A percentile compares a stretch with the other conserved stretches of the same genome.
Conservation (phyloP, 1,140 invertebrate genomes). For the Drosophila willistoni region DNA sequence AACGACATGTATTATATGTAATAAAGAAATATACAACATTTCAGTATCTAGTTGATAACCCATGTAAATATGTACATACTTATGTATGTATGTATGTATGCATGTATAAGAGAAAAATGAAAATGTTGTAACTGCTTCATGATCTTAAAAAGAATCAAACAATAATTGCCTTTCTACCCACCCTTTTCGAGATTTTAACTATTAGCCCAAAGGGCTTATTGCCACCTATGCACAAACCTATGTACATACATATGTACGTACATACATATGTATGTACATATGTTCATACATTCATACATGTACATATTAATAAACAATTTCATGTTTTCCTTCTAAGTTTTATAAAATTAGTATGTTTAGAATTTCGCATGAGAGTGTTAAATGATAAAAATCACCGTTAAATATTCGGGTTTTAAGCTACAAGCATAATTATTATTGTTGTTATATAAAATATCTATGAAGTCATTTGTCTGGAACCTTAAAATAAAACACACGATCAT, state of each 20-base stretch:
- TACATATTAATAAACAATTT: background rate
- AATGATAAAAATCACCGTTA: conserved; percentile 59
- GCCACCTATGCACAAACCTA: background rate
- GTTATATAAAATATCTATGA: conserved; percentile 30
- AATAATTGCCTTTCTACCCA: too few relatives aligned
- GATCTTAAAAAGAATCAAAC: too few relatives aligned
- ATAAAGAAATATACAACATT: too few relatives aligned
- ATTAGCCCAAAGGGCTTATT: too few relatives aligned
- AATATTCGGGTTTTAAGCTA: conserved; percentile 46
- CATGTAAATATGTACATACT: background rate
- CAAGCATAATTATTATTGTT: conserved; percentile 51
- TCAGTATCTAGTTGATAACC: too few relatives aligned
- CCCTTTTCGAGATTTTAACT: too few relatives aligned
- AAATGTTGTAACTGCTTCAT: too few relatives aligned
- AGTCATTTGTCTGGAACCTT: conserved; percentile 7
- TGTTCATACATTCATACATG: background rate
- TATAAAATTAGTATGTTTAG: conserved; percentile 58
- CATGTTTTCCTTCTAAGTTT: background rate
- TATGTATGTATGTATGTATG: background rate
- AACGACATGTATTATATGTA: background rate
- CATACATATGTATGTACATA: background rate
- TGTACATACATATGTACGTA: background rate
- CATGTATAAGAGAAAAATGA: background rate
- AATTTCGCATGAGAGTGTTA: conserved; percentile 71
- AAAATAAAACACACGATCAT: conserved; percentile 22